Evolutionary conservation across 2,797 vertebrate genomes (phyloP).

Genomic region (Tauraco hartlaubi): DNA sequence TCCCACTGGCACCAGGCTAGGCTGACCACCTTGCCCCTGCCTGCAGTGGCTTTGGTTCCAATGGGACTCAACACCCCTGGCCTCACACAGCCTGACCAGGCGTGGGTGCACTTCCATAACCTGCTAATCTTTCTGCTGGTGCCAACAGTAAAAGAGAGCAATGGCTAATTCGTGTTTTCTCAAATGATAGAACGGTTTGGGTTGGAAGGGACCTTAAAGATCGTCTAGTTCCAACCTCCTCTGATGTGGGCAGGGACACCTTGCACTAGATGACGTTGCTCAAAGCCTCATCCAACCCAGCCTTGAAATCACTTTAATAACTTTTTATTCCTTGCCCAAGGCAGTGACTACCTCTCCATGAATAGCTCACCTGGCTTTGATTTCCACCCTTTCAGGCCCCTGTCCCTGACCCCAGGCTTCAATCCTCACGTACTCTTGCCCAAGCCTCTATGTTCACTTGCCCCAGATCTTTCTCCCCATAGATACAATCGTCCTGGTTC

Average conservation of each 20-base stretch:
- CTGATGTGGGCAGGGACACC: too few species aligned
- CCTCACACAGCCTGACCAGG: background rate
- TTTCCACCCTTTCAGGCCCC: background rate
- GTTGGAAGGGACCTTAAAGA: too few species aligned
- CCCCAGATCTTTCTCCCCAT: background rate
- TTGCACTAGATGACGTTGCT: too few species aligned
- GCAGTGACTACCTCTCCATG: accelerated
- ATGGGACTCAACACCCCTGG: background rate
- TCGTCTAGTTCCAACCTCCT: too few species aligned
- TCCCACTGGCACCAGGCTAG: accelerated
- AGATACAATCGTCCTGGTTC: background rate
- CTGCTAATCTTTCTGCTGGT: background rate
- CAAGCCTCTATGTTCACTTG: background rate
- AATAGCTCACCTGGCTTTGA: background rate
- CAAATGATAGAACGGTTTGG: background rate
- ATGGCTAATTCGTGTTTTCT: background rate
- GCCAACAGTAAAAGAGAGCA: background rate
- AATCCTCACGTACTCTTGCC: accelerated
- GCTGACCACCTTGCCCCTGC: background rate
- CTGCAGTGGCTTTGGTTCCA: background rate
- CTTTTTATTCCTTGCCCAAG: background rate
- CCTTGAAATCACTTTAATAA: background rate
- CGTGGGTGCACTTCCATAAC: background rate
- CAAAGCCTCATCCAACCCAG: too few species aligned
- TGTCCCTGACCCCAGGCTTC: background rate